Percentiles rank a stretch among this genome's conserved stretches.
Conservation (phyloP, 2,888 invertebrate genomes). For the Cremastinae sp. region DNA sequence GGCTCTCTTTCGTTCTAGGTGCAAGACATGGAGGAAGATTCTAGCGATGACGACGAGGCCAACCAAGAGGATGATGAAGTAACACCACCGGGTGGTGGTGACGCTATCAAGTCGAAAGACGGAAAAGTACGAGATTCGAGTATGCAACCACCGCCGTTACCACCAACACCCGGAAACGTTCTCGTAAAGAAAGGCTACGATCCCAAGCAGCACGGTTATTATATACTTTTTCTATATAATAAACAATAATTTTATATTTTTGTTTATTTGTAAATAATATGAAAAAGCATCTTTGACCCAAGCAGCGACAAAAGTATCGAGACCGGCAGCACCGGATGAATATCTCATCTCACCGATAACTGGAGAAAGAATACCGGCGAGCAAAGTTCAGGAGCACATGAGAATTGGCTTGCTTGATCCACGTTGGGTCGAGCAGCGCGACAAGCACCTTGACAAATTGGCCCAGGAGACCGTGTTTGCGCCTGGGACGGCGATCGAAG, state of each 20-base stretch:
- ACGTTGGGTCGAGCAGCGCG: constrained; percentile 98
- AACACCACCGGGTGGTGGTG: constrained; percentile 74
- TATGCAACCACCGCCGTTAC: constrained; percentile 87
- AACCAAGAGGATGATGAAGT: constrained; percentile 81
- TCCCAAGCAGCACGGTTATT: constrained; percentile 88
- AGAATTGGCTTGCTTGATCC: constrained; percentile 97
- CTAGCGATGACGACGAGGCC: constrained; percentile 85
- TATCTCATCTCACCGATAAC: constrained; percentile 99
- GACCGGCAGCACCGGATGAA: constrained; percentile 88
- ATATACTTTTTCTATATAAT: too few relatives aligned
- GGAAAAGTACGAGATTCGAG: constrained; percentile 80
- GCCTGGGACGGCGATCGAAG: constrained; percentile 93
- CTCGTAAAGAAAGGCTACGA: constrained; percentile 98
- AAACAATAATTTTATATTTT: not conserved
- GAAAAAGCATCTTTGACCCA: too few relatives aligned
- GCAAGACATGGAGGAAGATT: constrained; percentile 96
- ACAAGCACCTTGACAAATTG: constrained; percentile 95
- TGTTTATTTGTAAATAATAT: too few relatives aligned
- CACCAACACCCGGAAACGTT: constrained; percentile 95
- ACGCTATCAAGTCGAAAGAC: constrained; percentile 73
- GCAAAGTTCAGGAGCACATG: constrained; percentile 99
- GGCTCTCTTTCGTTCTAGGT: constrained; percentile 79
- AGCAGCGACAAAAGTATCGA: constrained; percentile 82
- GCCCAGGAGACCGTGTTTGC: constrained; percentile 94
- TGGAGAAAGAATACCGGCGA: constrained; percentile 97